Evolutionary conservation across 2,888 invertebrate species (phyloP).

Genomic region (Eupithecia dodoneata): DNA sequence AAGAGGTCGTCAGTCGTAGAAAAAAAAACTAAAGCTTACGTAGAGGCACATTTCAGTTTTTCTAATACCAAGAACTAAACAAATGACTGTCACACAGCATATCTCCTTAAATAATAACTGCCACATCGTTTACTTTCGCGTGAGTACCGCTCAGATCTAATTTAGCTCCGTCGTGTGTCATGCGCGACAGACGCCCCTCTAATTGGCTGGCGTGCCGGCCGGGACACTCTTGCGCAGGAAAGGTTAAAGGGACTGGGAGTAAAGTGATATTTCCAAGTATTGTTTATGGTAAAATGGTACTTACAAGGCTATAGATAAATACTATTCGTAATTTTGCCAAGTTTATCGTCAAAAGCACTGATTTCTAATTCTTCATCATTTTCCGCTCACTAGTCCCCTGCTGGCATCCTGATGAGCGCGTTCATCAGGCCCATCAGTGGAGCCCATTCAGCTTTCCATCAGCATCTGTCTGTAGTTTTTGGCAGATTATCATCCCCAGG

Average conservation of each 20-base stretch:
- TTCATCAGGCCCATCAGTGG: no score
- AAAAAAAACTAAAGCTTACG: not conserved
- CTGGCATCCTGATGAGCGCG: not conserved
- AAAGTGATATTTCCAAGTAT: not conserved
- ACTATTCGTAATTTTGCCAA: not conserved
- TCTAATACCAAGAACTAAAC: not conserved
- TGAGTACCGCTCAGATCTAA: slow-evolving; percentile 31
- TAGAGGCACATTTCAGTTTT: not conserved
- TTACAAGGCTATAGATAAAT: not conserved
- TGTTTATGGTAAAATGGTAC: not conserved
- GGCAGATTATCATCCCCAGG: not conserved
- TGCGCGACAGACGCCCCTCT: slow-evolving; percentile 51
- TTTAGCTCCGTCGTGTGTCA: slow-evolving; percentile 42
- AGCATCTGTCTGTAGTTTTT: not conserved
- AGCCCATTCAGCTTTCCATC: not conserved
- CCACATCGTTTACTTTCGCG: slow-evolving; percentile 26
- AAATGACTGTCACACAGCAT: slow-evolving; percentile 18
- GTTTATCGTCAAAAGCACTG: not conserved
- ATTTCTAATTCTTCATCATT: not conserved
- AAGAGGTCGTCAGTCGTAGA: no score
- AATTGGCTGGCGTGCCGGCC: slow-evolving; percentile 55
- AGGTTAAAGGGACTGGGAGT: slow-evolving; percentile 39
- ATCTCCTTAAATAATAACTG: slow-evolving; percentile 21
- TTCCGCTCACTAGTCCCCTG: not conserved
- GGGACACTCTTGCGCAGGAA: slow-evolving; percentile 43